Percentiles rank a stretch among this genome's conserved stretches.
These are phyloP conservation scores for Knipowitschia caucasica DNA, from an alignment of 2,797 vertebrate genomes.

Conservation along the genomic window DNA sequence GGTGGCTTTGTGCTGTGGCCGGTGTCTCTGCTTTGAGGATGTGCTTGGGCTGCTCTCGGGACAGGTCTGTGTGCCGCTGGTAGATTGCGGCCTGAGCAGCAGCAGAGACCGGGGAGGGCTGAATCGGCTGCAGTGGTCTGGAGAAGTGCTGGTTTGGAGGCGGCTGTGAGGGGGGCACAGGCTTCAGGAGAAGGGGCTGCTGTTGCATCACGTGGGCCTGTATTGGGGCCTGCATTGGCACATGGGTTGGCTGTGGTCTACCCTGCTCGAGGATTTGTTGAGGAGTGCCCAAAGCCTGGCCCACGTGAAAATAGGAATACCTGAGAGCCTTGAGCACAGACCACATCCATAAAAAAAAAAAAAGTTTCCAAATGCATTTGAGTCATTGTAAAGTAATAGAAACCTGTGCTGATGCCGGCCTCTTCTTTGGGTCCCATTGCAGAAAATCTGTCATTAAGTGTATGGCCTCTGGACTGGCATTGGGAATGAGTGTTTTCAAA, in stretches of 20 bases:
- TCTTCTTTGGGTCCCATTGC: constrained; percentile 94
- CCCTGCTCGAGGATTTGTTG: constrained; percentile 81
- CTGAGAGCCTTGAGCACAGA: constrained; percentile 79
- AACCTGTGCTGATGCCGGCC: constrained; percentile 92
- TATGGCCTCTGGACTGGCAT: constrained; percentile 90
- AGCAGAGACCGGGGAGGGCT: constrained; percentile 57
- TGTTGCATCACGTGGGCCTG: constrained; percentile 66
- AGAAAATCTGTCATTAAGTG: constrained; percentile 91
- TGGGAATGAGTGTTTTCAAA: constrained; percentile 92
- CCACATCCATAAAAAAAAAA: neutral
- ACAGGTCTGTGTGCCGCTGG: constrained; percentile 70
- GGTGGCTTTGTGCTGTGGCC: constrained; percentile 62
- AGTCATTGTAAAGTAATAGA: neutral
- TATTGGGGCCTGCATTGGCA: constrained; percentile 53
- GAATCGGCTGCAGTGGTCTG: constrained; percentile 79
- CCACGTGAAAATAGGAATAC: constrained; percentile 89
- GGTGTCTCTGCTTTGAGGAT: constrained; percentile 53
- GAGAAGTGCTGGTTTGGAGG: constrained; percentile 73
- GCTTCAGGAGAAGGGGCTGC: constrained; percentile 74
- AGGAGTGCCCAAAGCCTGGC: constrained; percentile 81
- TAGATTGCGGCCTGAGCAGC: constrained; percentile 60
- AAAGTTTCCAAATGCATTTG: neutral
- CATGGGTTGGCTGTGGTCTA: constrained; percentile 73
- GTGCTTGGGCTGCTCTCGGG: constrained; percentile 63
- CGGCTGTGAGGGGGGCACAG: constrained; percentile 74